Evolutionary conservation across 1,140 invertebrate genomes (phyloP).

Genomic region (Lordiphosa clarofinis): DNA sequence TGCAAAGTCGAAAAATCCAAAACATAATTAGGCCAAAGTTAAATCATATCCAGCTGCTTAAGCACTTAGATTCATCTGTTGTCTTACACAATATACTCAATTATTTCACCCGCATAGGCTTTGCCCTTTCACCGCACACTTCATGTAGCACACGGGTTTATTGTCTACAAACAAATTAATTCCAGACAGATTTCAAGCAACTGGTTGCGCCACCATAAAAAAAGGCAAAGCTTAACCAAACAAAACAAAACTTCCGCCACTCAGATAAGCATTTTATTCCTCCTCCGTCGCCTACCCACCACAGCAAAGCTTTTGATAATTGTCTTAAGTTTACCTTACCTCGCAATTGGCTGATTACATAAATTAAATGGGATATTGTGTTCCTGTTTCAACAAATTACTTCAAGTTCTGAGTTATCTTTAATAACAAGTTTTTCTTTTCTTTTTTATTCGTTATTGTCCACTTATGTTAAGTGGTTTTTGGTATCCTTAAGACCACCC

Average conservation of each 20-base stretch:
- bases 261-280: constrained; percentile 1
- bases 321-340: constrained; percentile 21
- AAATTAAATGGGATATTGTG: constrained; percentile 28
- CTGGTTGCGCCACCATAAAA: constrained; percentile 14
- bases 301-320: constrained; percentile 22
- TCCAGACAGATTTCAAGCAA: constrained; percentile 21
- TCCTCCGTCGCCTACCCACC: too few relatives aligned
- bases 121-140: constrained; percentile 34
- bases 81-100: constrained; percentile 33
- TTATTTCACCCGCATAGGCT: constrained; percentile 44
- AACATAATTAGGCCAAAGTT: background rate
- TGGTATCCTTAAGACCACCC: constrained; percentile 16
- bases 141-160: constrained; percentile 29
- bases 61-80: background rate
- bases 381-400: constrained; percentile 17
- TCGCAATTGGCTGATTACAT: constrained; percentile 29
- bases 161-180: constrained; percentile 45
- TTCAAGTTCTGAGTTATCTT: constrained; percentile 6
- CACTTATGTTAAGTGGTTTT: constrained; percentile 38
- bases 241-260: constrained; percentile 24
- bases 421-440: constrained; percentile 5
- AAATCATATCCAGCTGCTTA: background rate
- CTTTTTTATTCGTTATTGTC: background rate
- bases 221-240: constrained; percentile 4
- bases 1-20: too few relatives aligned